Conservation (phyloP, 2,113 vertebrate genomes). For the Anhinga rufa region DNA sequence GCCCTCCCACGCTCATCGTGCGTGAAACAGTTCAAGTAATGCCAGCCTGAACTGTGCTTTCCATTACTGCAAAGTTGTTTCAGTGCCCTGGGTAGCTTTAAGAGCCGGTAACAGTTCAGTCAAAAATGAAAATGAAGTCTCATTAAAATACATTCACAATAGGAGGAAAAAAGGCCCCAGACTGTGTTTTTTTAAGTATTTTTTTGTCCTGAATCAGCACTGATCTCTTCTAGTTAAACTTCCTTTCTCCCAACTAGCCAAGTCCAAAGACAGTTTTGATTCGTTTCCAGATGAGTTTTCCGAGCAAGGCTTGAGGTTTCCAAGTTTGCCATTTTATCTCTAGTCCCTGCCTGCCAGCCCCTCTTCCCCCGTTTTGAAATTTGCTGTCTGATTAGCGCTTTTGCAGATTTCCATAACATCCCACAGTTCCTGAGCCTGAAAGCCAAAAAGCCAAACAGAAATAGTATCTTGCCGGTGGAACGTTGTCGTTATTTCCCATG, state of each 20-base stretch:
- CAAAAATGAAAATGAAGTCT: constrained; percentile 53
- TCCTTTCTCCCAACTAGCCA: constrained; percentile 29
- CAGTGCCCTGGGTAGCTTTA: constrained; percentile 32
- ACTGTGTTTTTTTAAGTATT: constrained; percentile 44
- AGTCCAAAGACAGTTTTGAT: constrained; percentile 40
- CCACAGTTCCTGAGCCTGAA: not conserved
- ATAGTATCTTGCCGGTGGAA: not conserved
- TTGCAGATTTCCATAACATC: constrained; percentile 27
- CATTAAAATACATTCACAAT: constrained; percentile 60
- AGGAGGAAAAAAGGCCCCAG: constrained; percentile 47
- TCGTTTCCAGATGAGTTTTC: constrained; percentile 57
- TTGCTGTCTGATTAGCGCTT: constrained; percentile 43
- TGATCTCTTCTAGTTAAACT: constrained; percentile 45
- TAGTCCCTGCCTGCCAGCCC: not conserved
- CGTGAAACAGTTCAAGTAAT: constrained; percentile 6
- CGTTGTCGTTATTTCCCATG: not conserved
- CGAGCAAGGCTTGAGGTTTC: constrained; percentile 49
- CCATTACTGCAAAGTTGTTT: constrained; percentile 28
- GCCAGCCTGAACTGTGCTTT: constrained; percentile 43
- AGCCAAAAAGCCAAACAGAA: not conserved
- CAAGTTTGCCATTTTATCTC: constrained; percentile 57
- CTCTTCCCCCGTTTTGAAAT: constrained; percentile 44
- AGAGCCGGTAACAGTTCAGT: not conserved
- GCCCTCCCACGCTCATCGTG: constrained; percentile 17
- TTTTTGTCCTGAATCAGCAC: constrained; percentile 62